A percentile compares a stretch with the other conserved stretches of the same genome.
Evolutionary conservation across 2,113 vertebrate species (phyloP).

Genomic region (Megaceryle torquata): DNA sequence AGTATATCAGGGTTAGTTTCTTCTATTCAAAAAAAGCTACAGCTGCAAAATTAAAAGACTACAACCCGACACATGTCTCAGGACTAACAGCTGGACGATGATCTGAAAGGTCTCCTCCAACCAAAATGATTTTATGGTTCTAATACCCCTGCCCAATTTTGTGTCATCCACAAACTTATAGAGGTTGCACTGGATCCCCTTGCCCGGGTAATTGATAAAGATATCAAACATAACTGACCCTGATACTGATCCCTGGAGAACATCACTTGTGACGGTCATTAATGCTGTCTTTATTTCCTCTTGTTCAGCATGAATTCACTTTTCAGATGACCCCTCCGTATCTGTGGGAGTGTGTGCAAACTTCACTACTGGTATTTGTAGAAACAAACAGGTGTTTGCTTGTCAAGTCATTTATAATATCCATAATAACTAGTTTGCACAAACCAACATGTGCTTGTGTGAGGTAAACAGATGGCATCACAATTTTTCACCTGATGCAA

Average conservation of each 20-base stretch:
- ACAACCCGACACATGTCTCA: no score
- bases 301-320: background rate
- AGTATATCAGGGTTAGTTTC: no score
- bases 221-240: background rate
- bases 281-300: background rate
- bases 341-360: background rate
- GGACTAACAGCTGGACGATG: background rate
- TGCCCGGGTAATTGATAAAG: background rate
- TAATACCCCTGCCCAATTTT: background rate
- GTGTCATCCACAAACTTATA: background rate
- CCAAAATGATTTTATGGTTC: background rate
- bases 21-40: no score
- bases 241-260: background rate
- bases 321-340: background rate
- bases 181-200: background rate
- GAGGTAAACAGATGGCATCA: constrained; percentile 25
- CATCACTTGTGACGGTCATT: background rate
- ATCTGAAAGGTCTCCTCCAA: background rate
- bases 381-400: constrained; percentile 10
- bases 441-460: background rate
- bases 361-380: background rate
- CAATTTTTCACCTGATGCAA: background rate
- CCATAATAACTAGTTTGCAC: background rate
- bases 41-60: no score
- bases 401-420: background rate